phyloP scores from a whole-genome alignment of 1,140 invertebrate species.

The Bradysia coprophila region DNA sequence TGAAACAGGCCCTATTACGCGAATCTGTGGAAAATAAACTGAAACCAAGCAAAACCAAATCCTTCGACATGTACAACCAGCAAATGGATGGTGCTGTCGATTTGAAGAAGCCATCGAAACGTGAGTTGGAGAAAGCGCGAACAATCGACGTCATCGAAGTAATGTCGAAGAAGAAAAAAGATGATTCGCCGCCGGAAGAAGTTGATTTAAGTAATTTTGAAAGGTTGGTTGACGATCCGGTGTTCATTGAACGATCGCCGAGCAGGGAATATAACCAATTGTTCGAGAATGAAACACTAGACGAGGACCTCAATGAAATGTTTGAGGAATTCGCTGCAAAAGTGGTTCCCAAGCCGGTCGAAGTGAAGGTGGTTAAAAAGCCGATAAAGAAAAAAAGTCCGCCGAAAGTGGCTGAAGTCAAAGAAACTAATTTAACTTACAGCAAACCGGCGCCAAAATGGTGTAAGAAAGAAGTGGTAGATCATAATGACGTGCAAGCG shows the following conservation, averaged over 20 bases:
- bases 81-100: slow-evolving; percentile 20
- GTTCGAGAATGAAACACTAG: not conserved
- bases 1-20: too few species aligned
- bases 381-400: not conserved
- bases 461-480: not conserved
- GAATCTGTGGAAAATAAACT: not conserved
- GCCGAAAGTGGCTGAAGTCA: not conserved
- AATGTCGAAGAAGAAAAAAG: too few species aligned
- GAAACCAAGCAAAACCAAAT: not conserved
- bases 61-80: slow-evolving; percentile 9
- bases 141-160: not conserved
- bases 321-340: not conserved
- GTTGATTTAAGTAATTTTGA: not conserved
- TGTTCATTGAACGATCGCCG: not conserved
- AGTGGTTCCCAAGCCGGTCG: not conserved
- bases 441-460: not conserved
- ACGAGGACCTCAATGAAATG: not conserved
- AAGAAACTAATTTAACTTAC: not conserved
- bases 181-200: too few species aligned
- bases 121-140: not conserved
- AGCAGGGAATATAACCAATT: not conserved
- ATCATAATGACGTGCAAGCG: not conserved
- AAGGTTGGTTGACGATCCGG: not conserved
- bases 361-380: not conserved
- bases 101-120: slow-evolving; percentile 4